phyloP scores from a whole-genome alignment of 2,113 vertebrate genomes.

The Dipodomys spectabilis region DNA sequence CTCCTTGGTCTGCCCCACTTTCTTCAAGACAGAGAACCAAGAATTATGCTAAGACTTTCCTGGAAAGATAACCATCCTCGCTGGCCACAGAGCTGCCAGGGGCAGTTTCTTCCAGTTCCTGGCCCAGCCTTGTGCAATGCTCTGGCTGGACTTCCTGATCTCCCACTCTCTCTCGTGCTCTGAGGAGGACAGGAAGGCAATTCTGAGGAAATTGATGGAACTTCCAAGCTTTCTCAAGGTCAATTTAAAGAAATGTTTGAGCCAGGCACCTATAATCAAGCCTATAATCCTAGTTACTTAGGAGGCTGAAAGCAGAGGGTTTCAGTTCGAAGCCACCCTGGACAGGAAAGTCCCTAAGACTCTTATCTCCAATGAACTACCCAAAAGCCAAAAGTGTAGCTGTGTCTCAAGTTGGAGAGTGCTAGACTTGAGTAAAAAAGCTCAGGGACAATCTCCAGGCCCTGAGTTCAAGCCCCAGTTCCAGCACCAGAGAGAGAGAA shows the following conservation, averaged over 20 bases:
- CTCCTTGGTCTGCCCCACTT: neutral
- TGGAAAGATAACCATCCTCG: neutral
- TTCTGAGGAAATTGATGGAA: conserved; percentile 39
- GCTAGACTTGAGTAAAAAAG: too few relatives aligned
- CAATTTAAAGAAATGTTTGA: neutral
- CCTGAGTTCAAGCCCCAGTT: too few relatives aligned
- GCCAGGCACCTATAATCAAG: too few relatives aligned
- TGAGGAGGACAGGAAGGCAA: neutral
- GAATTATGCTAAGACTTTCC: neutral
- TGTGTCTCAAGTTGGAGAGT: too few relatives aligned
- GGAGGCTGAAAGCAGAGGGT: too few relatives aligned
- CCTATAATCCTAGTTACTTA: too few relatives aligned
- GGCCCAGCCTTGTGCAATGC: neutral
- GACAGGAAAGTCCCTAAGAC: too few relatives aligned
- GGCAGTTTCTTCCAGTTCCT: conserved; percentile 15
- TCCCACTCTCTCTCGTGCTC: neutral
- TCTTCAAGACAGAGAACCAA: neutral
- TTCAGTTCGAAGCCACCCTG: too few relatives aligned
- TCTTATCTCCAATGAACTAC: too few relatives aligned
- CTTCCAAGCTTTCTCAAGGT: neutral
- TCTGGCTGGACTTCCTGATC: neutral
- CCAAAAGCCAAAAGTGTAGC: too few relatives aligned
- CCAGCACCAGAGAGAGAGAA: too few relatives aligned
- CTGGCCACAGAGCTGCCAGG: neutral
- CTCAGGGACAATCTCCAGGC: too few relatives aligned